These are phyloP conservation scores for Drosophila basisetae DNA, from an alignment of 2,888 invertebrate genomes.

Conservation along the genomic window DNA sequence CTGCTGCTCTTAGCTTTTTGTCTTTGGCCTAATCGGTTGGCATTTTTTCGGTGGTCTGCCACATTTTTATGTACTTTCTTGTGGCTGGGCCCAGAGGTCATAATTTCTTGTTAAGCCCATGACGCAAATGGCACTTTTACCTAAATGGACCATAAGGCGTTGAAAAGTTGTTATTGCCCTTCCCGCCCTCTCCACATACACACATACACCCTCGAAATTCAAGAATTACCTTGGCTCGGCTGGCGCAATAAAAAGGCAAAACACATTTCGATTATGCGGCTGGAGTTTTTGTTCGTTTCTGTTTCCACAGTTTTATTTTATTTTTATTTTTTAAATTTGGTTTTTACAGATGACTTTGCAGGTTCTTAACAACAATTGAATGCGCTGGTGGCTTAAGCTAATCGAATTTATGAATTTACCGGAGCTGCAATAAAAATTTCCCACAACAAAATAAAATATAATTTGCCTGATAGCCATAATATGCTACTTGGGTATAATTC, in stretches of 20 bases:
- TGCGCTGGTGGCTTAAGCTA: conserved; percentile 58
- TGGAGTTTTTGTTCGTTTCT: conserved; percentile 33
- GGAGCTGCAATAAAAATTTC: conserved; percentile 61
- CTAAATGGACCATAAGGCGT: conserved; percentile 83
- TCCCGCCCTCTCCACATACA: conserved; percentile 8
- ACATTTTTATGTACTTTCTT: conserved; percentile 43
- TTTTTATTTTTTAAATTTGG: conserved; percentile 52
- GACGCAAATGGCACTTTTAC: conserved; percentile 83
- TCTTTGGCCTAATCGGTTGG: conserved; percentile 8
- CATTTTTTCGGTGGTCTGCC: conserved; percentile 12
- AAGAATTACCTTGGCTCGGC: conserved; percentile 54
- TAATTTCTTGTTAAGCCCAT: conserved; percentile 83
- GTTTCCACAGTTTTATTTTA: conserved; percentile 16
- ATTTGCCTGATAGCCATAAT: conserved; percentile 65
- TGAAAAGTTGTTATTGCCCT: conserved; percentile 76
- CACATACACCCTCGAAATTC: conserved; percentile 14
- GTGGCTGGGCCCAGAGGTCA: conserved; percentile 64
- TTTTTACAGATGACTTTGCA: conserved; percentile 49
- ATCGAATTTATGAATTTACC: conserved; percentile 67
- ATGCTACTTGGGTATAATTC: conserved; percentile 42
- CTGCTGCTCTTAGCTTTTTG: neutral
- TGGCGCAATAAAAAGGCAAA: conserved; percentile 72
- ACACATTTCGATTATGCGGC: conserved; percentile 77
- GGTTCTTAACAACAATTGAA: conserved; percentile 73
- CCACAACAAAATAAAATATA: conserved; percentile 61